Conservation (phyloP, 2,888 invertebrate species). For the Pterostichus madidus region DNA sequence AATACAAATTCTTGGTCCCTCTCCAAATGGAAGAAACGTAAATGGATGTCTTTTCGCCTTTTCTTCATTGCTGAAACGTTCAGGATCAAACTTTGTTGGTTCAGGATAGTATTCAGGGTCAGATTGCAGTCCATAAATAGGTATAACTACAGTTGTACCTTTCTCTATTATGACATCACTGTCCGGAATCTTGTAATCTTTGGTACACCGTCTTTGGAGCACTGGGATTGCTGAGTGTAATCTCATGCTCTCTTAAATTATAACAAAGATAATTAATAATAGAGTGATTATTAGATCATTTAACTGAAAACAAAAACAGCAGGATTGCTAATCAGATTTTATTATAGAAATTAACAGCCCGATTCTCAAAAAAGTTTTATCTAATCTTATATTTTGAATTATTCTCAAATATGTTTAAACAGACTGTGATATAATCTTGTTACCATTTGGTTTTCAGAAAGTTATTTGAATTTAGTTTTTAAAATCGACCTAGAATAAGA, state of each 20-base stretch:
- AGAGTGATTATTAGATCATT: too few relatives aligned
- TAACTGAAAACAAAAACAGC: too few relatives aligned
- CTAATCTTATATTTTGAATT: too few relatives aligned
- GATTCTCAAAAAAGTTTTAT: too few relatives aligned
- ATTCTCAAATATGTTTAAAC: too few relatives aligned
- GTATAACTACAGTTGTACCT: conserved; percentile 73
- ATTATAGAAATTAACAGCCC: too few relatives aligned
- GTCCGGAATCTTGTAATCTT: conserved; percentile 73
- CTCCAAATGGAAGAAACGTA: conserved; percentile 76
- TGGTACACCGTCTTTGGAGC: conserved; percentile 73
- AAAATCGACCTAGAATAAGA: too few relatives aligned
- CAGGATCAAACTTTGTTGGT: conserved; percentile 76
- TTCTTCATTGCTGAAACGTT: conserved; percentile 75
- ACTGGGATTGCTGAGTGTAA: conserved; percentile 76
- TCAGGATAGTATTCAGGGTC: conserved; percentile 76
- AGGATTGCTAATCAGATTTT: too few relatives aligned
- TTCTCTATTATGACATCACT: conserved; percentile 73
- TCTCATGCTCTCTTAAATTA: conserved; percentile 76
- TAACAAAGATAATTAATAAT: too few relatives aligned
- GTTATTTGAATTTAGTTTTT: too few relatives aligned
- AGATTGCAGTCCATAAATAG: conserved; percentile 75
- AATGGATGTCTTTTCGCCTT: conserved; percentile 72
- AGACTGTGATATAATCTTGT: too few relatives aligned
- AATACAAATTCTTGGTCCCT: conserved; percentile 76
- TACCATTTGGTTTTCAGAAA: too few relatives aligned